These are phyloP conservation scores for Meloidogyne exigua DNA, from an alignment of 1,140 invertebrate genomes.

Conservation along the genomic window DNA sequence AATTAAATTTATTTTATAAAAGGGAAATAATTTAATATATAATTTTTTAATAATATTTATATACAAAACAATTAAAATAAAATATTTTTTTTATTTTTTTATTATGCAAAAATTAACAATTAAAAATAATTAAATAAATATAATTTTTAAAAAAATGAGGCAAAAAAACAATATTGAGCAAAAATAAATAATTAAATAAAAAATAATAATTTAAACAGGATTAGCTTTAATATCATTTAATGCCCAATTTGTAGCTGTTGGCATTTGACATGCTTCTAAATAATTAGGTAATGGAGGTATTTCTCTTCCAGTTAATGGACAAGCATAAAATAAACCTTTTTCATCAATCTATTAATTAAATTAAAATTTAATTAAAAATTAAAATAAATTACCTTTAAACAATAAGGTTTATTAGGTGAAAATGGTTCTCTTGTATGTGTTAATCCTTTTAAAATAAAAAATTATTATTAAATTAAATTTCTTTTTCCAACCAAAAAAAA, in stretches of 20 bases:
- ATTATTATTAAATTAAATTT: background rate
- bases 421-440: slow-evolving; percentile 28
- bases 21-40: too few relatives aligned
- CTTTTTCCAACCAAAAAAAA: too few relatives aligned
- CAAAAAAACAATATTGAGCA: too few relatives aligned
- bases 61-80: too few relatives aligned
- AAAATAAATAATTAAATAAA: too few relatives aligned
- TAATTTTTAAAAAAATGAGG: too few relatives aligned
- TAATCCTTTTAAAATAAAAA: slow-evolving; percentile 29
- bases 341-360: slow-evolving; percentile 28
- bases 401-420: slow-evolving; percentile 32
- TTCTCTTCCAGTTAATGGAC: slow-evolving; percentile 32
- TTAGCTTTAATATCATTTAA: background rate
- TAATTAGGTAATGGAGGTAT: slow-evolving; percentile 38
- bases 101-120: too few relatives aligned
- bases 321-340: slow-evolving; percentile 38
- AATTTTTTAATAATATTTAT: too few relatives aligned
- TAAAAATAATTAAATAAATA: too few relatives aligned
- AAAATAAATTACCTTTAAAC: slow-evolving; percentile 26
- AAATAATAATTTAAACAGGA: background rate
- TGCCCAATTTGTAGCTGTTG: slow-evolving; percentile 4
- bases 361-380: slow-evolving; percentile 4
- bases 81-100: too few relatives aligned
- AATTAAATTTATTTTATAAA: too few relatives aligned
- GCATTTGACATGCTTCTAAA: slow-evolving; percentile 37